phyloP scores from a whole-genome alignment of 2,113 vertebrate species.

The Ceratotherium simum region DNA sequence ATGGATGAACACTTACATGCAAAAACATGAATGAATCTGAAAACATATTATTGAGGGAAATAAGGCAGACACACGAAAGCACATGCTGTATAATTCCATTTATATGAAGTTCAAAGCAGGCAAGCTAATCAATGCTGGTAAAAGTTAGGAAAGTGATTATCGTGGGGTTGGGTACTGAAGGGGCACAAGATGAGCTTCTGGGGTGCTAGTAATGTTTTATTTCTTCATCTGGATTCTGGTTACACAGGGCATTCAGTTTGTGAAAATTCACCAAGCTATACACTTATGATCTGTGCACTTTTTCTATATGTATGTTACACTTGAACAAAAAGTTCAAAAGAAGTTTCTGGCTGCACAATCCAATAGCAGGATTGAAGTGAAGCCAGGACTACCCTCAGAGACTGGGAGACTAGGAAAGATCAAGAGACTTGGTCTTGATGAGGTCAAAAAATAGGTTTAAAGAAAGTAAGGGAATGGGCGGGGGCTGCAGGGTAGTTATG shows the following conservation, averaged over 20 bases:
- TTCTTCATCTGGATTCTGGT: slow-evolving; percentile 5
- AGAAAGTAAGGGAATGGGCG: neutral
- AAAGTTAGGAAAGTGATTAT: neutral
- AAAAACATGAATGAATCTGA: slow-evolving; percentile 43
- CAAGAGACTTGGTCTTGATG: slow-evolving; percentile 8
- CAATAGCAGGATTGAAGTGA: neutral
- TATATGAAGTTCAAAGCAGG: slow-evolving; percentile 32
- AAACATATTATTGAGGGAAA: neutral
- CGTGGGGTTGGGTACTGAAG: neutral
- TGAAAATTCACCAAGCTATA: neutral
- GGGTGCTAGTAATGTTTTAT: neutral
- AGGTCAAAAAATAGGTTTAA: slow-evolving; percentile 36
- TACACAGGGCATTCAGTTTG: neutral
- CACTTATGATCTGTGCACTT: neutral
- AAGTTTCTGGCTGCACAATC: neutral
- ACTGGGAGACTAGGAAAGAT: neutral
- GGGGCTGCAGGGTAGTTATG: no score
- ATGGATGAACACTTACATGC: neutral
- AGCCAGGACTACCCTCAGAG: neutral
- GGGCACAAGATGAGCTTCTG: neutral
- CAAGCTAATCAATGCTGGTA: neutral
- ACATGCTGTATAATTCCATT: neutral
- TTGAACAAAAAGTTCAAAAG: slow-evolving; percentile 15
- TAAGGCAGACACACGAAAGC: neutral
- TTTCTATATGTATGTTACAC: neutral